phyloP scores from a whole-genome alignment of 2,797 vertebrate species.

The Sylvilagus floridanus region DNA sequence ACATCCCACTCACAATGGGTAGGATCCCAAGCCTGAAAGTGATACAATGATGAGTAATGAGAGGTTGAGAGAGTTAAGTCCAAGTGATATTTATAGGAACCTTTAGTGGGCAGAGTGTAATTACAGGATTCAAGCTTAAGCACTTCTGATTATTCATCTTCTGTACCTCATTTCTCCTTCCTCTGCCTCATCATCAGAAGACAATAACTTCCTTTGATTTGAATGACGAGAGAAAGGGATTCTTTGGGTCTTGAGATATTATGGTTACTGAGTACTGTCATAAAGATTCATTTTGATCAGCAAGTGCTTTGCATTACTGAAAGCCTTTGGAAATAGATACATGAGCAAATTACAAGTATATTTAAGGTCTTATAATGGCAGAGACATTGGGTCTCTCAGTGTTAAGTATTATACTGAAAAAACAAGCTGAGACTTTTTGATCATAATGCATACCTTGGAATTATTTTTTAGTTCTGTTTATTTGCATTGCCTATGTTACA shows the following conservation, averaged over 20 bases:
- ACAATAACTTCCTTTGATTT: slow-evolving; percentile 2
- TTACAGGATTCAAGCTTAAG: neutral
- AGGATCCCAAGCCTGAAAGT: neutral
- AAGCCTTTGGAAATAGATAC: neutral
- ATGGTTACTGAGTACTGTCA: neutral
- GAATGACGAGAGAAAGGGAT: neutral
- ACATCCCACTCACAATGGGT: slow-evolving; percentile 25
- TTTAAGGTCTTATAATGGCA: slow-evolving; percentile 36
- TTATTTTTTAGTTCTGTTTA: neutral
- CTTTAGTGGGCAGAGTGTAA: slow-evolving; percentile 60
- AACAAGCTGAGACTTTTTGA: neutral
- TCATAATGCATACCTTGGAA: neutral
- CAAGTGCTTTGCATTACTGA: neutral
- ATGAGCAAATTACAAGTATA: slow-evolving; percentile 12
- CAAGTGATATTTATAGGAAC: slow-evolving; percentile 37
- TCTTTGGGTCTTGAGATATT: slow-evolving; percentile 22
- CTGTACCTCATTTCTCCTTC: neutral
- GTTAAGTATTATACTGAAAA: neutral
- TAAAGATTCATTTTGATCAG: slow-evolving; percentile 18
- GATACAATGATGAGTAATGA: slow-evolving; percentile 50
- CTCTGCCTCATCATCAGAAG: slow-evolving; percentile 38
- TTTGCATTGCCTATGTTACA: slow-evolving; percentile 33
- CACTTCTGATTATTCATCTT: slow-evolving; percentile 51
- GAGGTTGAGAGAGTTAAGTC: neutral
- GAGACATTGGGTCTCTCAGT: neutral